These are phyloP conservation scores for Nomada fabriciana DNA, from an alignment of 2,888 invertebrate genomes.

Conservation along the genomic window DNA sequence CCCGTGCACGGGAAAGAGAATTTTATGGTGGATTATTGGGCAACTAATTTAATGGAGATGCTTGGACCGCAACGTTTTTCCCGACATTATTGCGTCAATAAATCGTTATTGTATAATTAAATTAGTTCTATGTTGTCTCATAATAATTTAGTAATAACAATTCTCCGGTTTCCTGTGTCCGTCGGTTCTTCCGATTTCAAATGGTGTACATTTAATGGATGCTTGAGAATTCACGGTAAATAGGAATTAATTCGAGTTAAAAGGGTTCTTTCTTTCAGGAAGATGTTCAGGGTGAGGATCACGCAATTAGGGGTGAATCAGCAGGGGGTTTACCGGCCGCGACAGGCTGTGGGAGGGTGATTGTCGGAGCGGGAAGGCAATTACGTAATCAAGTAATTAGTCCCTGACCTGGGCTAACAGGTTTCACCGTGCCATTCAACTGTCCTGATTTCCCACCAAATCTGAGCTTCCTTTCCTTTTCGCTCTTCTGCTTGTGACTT, in stretches of 20 bases:
- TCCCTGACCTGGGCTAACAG: constrained; percentile 81
- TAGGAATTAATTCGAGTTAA: constrained; percentile 63
- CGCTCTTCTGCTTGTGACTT: background rate
- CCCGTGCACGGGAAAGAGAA: background rate
- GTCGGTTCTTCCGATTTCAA: background rate
- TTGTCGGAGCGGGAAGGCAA: constrained; percentile 78
- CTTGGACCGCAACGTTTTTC: too few species aligned
- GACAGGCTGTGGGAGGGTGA: constrained; percentile 72
- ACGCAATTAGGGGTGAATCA: constrained; percentile 74
- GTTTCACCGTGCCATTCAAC: constrained; percentile 72
- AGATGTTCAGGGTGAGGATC: constrained; percentile 67
- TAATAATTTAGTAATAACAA: too few species aligned
- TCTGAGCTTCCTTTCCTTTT: constrained; percentile 49
- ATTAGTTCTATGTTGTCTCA: too few species aligned
- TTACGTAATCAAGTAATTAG: constrained; percentile 84
- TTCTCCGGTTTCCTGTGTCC: too few species aligned
- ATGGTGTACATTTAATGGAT: background rate
- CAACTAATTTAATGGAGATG: too few species aligned
- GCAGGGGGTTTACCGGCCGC: constrained; percentile 74
- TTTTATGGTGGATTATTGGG: background rate
- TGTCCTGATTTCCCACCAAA: constrained; percentile 63
- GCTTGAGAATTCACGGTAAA: constrained; percentile 12
- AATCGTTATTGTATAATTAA: too few species aligned
- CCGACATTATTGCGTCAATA: too few species aligned
- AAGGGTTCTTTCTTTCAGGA: constrained; percentile 65